Evolutionary conservation across 2,888 invertebrate species (phyloP).

Genomic region (Lysandra coridon): DNA sequence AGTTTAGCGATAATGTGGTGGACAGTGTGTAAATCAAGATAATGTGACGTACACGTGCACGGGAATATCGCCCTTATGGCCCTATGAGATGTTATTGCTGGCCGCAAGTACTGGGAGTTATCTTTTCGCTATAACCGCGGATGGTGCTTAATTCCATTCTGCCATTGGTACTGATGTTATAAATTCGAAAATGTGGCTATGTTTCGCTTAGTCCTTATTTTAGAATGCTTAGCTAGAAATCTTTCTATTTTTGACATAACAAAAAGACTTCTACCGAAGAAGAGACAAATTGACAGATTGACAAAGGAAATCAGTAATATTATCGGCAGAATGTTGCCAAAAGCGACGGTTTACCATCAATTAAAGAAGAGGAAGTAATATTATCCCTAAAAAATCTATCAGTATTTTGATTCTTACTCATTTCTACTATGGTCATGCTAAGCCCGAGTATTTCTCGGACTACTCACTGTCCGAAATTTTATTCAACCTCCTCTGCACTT

Average conservation of each 20-base stretch:
- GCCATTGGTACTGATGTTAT: background rate
- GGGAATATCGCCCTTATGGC: background rate
- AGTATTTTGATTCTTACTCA: too few relatives aligned
- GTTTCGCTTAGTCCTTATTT: background rate
- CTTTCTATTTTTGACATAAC: too few relatives aligned
- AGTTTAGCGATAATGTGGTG: conserved; percentile 12
- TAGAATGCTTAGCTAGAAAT: too few relatives aligned
- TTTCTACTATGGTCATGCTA: too few relatives aligned
- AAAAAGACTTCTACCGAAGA: too few relatives aligned
- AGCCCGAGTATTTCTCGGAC: background rate
- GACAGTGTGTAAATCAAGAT: conserved; percentile 18
- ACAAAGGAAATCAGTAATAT: too few relatives aligned
- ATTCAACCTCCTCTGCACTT: background rate
- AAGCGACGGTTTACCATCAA: too few relatives aligned
- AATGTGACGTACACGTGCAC: conserved; percentile 15
- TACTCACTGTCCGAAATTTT: background rate
- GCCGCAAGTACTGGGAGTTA: background rate
- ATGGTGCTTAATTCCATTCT: background rate
- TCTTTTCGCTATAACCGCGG: background rate
- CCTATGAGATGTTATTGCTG: background rate
- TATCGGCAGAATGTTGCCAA: too few relatives aligned
- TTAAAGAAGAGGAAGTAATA: too few relatives aligned
- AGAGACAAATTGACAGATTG: too few relatives aligned
- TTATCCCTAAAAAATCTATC: too few relatives aligned
- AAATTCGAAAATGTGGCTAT: background rate